Conservation (phyloP, 2,888 invertebrate species). For the Nowickia ferox region DNA sequence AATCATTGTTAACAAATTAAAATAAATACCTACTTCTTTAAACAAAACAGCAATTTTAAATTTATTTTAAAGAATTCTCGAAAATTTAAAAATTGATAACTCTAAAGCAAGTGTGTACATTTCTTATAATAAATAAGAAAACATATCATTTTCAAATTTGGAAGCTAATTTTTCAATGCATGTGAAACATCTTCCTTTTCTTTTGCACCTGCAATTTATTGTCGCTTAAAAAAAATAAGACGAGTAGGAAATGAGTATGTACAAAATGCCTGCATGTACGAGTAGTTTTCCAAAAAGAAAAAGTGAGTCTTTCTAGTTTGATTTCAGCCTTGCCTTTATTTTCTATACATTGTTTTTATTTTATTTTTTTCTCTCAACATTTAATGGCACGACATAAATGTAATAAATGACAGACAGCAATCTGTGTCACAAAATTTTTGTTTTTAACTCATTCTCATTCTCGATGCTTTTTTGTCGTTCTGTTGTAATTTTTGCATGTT, state of each 20-base stretch:
- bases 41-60: no score
- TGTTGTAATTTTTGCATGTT: constrained; percentile 22
- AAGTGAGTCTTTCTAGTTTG: constrained; percentile 43
- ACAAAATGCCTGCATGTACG: background rate
- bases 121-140: no score
- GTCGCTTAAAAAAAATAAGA: constrained; percentile 17
- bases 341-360: background rate
- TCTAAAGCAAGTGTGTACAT: no score
- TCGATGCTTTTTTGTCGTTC: constrained; percentile 1
- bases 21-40: no score
- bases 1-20: no score
- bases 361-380: constrained; percentile 28
- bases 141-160: no score
- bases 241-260: background rate
- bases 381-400: constrained; percentile 58
- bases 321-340: constrained; percentile 18
- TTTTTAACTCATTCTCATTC: constrained; percentile 24
- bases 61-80: no score
- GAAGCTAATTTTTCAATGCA: no score
- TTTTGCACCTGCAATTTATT: constrained; percentile 10
- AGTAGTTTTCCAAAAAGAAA: constrained; percentile 48
- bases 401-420: constrained; percentile 69
- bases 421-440: constrained; percentile 65
- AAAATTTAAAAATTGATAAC: no score
- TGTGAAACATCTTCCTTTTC: no score